Percentiles rank a stretch among this genome's conserved stretches.
Conservation (phyloP, 2,113 vertebrate genomes). For the Garra rufa region DNA sequence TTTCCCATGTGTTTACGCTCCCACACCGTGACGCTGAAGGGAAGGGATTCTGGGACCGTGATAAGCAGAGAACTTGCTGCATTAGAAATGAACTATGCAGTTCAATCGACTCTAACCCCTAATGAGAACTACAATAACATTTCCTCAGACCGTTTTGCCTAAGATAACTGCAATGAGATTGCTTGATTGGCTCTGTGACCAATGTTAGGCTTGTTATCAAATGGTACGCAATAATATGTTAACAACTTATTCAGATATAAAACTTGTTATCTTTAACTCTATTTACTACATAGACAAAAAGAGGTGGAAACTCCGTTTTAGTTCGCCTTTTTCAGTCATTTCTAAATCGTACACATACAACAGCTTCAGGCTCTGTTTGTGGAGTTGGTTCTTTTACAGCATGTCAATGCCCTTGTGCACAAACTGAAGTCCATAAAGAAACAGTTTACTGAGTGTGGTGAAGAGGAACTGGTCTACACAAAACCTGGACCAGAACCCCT, state of each 20-base stretch:
- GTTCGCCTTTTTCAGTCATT: not conserved
- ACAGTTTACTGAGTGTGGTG: not conserved
- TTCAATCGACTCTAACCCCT: too few relatives aligned
- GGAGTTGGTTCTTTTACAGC: not conserved
- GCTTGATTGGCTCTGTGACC: not conserved
- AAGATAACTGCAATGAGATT: not conserved
- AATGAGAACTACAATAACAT: slow-evolving; percentile 3
- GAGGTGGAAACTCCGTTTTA: not conserved
- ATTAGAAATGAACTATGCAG: too few relatives aligned
- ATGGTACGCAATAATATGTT: too few relatives aligned
- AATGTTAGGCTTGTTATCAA: not conserved
- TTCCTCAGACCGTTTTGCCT: not conserved
- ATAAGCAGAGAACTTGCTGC: slow-evolving; percentile 33
- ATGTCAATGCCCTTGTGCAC: not conserved
- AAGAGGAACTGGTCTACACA: not conserved
- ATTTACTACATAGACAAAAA: not conserved
- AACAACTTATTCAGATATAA: not conserved
- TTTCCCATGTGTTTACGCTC: slow-evolving; percentile 9
- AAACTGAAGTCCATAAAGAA: not conserved
- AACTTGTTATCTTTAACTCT: slow-evolving; percentile 16
- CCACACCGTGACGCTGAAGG: slow-evolving; percentile 7
- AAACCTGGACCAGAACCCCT: not conserved
- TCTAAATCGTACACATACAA: not conserved
- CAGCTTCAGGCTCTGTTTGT: not conserved
- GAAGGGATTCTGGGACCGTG: slow-evolving; percentile 23